Conservation (phyloP, 2,113 vertebrate genomes). For the Ceratotherium simum region DNA sequence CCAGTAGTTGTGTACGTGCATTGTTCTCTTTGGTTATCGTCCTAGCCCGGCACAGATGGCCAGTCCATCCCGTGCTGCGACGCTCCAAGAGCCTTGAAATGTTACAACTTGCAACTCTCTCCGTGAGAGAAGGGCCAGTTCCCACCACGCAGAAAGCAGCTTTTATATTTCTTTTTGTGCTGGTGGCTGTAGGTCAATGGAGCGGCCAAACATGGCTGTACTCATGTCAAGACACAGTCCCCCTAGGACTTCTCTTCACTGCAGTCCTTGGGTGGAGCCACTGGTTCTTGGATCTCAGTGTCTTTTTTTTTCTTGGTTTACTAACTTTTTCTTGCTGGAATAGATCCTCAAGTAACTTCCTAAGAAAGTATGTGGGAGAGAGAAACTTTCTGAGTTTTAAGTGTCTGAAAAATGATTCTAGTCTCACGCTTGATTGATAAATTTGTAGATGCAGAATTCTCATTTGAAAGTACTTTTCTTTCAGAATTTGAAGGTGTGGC, state of each 20-base stretch:
- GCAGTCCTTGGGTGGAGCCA: background rate
- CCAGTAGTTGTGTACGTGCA: too few relatives aligned
- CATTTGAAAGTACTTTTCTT: constrained; percentile 20
- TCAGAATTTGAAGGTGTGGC: background rate
- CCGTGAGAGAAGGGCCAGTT: too few relatives aligned
- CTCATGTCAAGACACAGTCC: too few relatives aligned
- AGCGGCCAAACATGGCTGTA: too few relatives aligned
- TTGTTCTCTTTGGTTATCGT: too few relatives aligned
- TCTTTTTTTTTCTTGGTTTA: background rate
- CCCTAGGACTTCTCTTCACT: background rate
- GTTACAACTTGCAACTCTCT: too few relatives aligned
- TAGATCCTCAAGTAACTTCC: background rate
- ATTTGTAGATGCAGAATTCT: background rate
- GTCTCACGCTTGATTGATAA: background rate
- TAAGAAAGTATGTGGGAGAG: constrained; percentile 32
- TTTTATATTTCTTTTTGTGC: too few relatives aligned
- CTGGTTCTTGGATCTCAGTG: background rate
- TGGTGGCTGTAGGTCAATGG: too few relatives aligned
- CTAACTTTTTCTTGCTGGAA: background rate
- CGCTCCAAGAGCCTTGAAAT: too few relatives aligned
- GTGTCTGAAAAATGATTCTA: background rate
- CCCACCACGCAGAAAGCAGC: too few relatives aligned
- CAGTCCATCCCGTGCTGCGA: too few relatives aligned
- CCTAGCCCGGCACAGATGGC: too few relatives aligned
- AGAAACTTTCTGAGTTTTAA: background rate